Evolutionary conservation across 2,797 vertebrate genomes (phyloP), one percentile per base, ranked within the genome.

Genomic region (Distichodus sexfasciatus): DNA sequence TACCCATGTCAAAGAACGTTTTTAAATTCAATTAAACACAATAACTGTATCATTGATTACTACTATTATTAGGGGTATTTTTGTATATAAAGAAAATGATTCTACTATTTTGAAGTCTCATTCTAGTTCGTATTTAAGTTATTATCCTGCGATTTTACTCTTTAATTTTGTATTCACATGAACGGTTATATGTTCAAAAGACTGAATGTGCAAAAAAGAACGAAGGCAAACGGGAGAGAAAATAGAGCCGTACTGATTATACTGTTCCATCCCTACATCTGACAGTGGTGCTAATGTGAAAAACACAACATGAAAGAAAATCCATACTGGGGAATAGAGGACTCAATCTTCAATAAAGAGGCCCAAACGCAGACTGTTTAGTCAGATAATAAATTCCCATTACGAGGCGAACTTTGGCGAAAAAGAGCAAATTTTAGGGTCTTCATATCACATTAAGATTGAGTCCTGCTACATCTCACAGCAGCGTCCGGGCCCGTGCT

Each of bases 351-450:
- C 57, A 69, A 44, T 48, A 66, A 31, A 47, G 35, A 58, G 38
- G 65, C 24, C 63, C 19, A 28, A 58, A 54, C 44, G 31, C 59
- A 21, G 15, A 14, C 24, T 62, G 67, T 41, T 71, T 64, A 59
- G 38, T 38, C 36, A 47, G 65, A 38, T 74, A 71, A 79, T 78
- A 70, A 60, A 74, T 68, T 67, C 53, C 28, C 21, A 66, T 79
- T 64, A 74, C 28, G 74, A 5, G 63, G 41, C 47, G 38, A 33
- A 64, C 54, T 66, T 80, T 75, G 75, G 74, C 66, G 84, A 80
- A 67, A 80, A 81, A 72, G n/a, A n/a, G n/a, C 79, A 84, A 63
- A 87, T 88, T 86, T 86, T 86, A 82, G 79, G 81, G 85, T 87
- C 77, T 86, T 87, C 81, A 82, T 78, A 81, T 87, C 75, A 64